Conservation (phyloP, 2,797 vertebrate genomes). For the Rhadinocentrus ornatus region DNA sequence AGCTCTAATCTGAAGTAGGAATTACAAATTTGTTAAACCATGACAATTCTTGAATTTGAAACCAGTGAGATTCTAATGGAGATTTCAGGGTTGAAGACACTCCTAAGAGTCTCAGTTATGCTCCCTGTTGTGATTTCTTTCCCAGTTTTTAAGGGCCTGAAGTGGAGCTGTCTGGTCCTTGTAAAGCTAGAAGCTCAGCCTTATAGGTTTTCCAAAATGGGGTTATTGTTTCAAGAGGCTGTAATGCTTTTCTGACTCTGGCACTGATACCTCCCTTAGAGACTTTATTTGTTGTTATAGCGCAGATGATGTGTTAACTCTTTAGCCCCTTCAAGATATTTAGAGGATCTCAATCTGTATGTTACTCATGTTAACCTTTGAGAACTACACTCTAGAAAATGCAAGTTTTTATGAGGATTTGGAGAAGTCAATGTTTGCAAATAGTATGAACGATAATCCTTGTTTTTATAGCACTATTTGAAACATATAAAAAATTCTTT, state of each 20-base stretch:
- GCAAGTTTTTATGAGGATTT: neutral
- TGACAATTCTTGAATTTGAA: slow-evolving; percentile 52
- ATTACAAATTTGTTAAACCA: slow-evolving; percentile 54
- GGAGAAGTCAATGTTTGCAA: neutral
- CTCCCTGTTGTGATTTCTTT: slow-evolving; percentile 47
- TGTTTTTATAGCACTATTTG: neutral
- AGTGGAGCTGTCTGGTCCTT: slow-evolving; percentile 60
- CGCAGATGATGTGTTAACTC: slow-evolving; percentile 74
- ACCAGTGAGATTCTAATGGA: slow-evolving; percentile 49
- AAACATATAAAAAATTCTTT: neutral
- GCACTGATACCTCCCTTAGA: slow-evolving; percentile 78
- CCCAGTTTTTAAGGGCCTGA: slow-evolving; percentile 61
- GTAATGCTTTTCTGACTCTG: slow-evolving; percentile 76
- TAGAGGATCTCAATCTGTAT: slow-evolving; percentile 8
- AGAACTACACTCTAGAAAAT: neutral
- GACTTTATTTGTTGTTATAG: slow-evolving; percentile 78
- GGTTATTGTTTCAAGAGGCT: slow-evolving; percentile 74
- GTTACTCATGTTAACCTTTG: slow-evolving; percentile 2
- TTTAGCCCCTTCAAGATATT: slow-evolving; percentile 48
- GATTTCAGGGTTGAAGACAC: slow-evolving; percentile 61
- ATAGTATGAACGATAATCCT: neutral
- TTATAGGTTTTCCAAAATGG: slow-evolving; percentile 79
- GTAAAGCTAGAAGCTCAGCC: slow-evolving; percentile 60
- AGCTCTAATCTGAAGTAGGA: slow-evolving; percentile 57
- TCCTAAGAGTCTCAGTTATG: slow-evolving; percentile 67